Evolutionary conservation across 2,888 invertebrate species (phyloP), one percentile per base, ranked within the genome.

Genomic region (Steinernema carpocapsae): DNA sequence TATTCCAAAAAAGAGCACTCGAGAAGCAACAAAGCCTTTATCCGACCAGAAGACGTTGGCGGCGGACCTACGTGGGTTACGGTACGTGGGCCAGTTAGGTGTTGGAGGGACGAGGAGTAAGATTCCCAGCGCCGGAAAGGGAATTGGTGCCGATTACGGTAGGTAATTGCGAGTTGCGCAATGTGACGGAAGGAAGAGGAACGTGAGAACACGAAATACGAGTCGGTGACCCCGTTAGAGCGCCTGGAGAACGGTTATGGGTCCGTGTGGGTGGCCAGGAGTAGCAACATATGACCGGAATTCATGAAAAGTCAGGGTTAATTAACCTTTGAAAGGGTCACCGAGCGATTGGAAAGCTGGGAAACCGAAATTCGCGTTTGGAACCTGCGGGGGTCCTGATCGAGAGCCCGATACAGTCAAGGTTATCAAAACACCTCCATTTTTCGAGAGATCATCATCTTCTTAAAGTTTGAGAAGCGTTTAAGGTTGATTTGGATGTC

Each of bases 131-230:
- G 56, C 56, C 56, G 56, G 56, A 14, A 24, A 26, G 56, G 24
- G 43, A 56, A 56, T 56, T 56, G 56, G 56, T 22, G 56, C 56
- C 56, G 56, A 56, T 56, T 56, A 56, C 56, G 56, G 56, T 56
- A 56, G 56, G 56, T 56, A 56, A 56, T 10, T 56, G 56, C 24
- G 6, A 7, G 56, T 56, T 56, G 56, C 56, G 56, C 56, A 56
- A 56, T 56, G 56, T 56, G 24, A 24, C 56, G 56, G 56, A 56
- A 56, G n/a, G n/a, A n/a, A 56, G 56, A 56, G 56, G 56, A 56
- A 56, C 56, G 56, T 56, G 56, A 56, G 56, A 56, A 56, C 56
- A 26, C 51, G 51, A 24, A 56, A 56, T 24, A 12, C 56, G 56
- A 56, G 6, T 7, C 56, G 56, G 17, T 56, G 56, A 56, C 56